phyloP scores from a whole-genome alignment of 2,888 invertebrate species.

The Hymenopus coronatus region DNA sequence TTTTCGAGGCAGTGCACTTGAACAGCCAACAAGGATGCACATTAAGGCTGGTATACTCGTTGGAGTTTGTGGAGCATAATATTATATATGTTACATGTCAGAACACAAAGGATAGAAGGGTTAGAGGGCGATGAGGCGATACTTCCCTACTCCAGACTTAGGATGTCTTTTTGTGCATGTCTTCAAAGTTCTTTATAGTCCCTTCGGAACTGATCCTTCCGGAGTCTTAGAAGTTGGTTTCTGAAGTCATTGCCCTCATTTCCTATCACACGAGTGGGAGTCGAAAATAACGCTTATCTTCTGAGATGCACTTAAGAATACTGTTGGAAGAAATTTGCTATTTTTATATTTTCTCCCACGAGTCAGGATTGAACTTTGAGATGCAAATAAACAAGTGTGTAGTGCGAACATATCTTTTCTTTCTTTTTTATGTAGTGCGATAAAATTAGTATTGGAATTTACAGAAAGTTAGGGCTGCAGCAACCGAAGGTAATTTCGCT shows the following conservation, averaged over 20 bases:
- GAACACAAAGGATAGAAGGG: background rate
- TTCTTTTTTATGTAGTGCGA: too few relatives aligned
- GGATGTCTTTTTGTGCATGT: background rate
- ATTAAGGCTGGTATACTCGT: background rate
- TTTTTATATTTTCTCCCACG: too few relatives aligned
- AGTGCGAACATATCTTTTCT: too few relatives aligned
- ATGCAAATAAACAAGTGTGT: too few relatives aligned
- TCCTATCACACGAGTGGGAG: too few relatives aligned
- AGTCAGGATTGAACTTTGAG: too few relatives aligned
- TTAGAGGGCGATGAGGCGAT: background rate
- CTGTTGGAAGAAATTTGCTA: too few relatives aligned
- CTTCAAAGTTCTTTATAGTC: background rate
- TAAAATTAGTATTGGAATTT: too few relatives aligned
- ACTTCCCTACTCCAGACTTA: background rate
- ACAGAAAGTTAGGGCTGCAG: too few relatives aligned
- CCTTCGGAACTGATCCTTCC: background rate
- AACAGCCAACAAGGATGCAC: background rate
- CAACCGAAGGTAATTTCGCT: too few relatives aligned
- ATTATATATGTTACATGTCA: background rate
- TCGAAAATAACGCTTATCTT: too few relatives aligned
- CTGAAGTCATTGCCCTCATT: background rate
- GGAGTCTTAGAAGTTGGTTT: background rate
- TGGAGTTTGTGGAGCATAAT: background rate
- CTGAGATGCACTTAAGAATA: too few relatives aligned
- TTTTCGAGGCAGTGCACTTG: background rate